Evolutionary conservation across 2,113 vertebrate species (phyloP).

Genomic region (Festucalex cinctus): DNA sequence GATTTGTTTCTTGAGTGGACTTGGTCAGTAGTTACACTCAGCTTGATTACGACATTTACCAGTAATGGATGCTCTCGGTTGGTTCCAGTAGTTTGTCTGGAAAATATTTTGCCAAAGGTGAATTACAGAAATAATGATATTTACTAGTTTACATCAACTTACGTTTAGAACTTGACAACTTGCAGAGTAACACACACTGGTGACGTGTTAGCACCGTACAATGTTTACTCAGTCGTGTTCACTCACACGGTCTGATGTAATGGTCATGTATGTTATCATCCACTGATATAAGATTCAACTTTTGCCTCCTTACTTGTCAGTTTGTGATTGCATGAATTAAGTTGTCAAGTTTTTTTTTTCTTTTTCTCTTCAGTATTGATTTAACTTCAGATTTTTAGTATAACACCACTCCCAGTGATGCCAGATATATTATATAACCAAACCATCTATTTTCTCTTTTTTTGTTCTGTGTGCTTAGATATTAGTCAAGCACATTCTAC

Average conservation of each 20-base stretch:
- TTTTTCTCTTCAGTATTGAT: not conserved
- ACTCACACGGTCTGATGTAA: slow-evolving; percentile 23
- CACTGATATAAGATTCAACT: slow-evolving; percentile 6
- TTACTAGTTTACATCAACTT: too few relatives aligned
- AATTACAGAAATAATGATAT: too few relatives aligned
- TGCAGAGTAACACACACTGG: not conserved
- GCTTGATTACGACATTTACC: too few relatives aligned
- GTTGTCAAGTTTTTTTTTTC: not conserved
- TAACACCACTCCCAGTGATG: slow-evolving; percentile 19
- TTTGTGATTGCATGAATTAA: not conserved
- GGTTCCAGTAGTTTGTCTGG: too few relatives aligned
- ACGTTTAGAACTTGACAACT: too few relatives aligned
- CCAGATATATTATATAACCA: not conserved
- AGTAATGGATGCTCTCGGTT: too few relatives aligned
- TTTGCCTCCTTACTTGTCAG: slow-evolving; percentile 7
- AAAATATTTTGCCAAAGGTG: too few relatives aligned
- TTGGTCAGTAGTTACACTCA: too few relatives aligned
- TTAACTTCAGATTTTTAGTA: not conserved
- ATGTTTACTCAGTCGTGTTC: not conserved
- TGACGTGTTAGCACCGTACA: slow-evolving; percentile 9
- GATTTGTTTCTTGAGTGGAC: too few relatives aligned
- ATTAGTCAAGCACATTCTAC: slow-evolving; percentile 19
- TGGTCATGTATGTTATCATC: slow-evolving; percentile 5
- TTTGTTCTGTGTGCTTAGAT: not conserved
- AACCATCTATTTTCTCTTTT: not conserved